Evolutionary conservation across 1,140 invertebrate species (phyloP).

Genomic region (Acyrthosiphon pisum): DNA sequence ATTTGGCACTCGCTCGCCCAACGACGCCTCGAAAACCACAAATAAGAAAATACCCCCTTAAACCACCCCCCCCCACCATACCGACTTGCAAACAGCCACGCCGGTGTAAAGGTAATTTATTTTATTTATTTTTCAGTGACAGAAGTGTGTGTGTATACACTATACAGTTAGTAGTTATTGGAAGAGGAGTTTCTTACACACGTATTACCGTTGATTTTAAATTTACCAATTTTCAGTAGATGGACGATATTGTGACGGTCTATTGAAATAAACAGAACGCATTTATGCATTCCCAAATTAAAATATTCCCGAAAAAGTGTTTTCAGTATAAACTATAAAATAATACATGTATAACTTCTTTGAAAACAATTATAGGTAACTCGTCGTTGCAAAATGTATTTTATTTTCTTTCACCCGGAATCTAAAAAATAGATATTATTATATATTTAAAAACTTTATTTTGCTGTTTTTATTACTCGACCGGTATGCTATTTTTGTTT

Average conservation of each 20-base stretch:
- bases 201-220: neutral
- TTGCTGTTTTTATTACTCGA: neutral
- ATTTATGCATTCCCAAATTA: neutral
- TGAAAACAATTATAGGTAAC: neutral
- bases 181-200: neutral
- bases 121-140: neutral
- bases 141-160: neutral
- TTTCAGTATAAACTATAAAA: neutral
- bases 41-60: neutral
- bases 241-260: neutral
- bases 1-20: neutral
- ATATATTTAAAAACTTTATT: neutral
- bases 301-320: neutral
- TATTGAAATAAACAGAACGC: neutral
- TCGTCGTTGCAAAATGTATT: neutral
- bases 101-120: neutral
- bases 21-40: neutral
- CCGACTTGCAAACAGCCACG: neutral
- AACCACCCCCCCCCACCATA: no score
- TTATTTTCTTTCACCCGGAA: neutral
- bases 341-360: no score
- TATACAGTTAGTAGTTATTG: neutral
- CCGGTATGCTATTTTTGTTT: neutral
- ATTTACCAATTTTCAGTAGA: neutral
- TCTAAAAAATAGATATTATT: neutral